These are phyloP conservation scores for Eledone cirrhosa DNA, from an alignment of 2,888 invertebrate species.

Conservation along the genomic window DNA sequence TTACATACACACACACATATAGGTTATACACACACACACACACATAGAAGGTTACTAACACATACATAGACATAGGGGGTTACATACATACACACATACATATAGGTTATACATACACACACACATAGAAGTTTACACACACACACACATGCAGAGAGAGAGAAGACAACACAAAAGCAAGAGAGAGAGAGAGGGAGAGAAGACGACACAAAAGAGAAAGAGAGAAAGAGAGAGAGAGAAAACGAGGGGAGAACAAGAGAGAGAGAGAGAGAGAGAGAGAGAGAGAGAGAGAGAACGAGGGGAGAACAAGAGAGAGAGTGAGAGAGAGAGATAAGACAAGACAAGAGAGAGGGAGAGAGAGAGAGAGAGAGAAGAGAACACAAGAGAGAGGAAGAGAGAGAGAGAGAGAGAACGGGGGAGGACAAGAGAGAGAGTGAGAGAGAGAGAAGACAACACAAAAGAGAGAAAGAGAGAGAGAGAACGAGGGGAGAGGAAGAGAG, in stretches of 20 bases:
- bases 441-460: neutral
- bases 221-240: neutral
- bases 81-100: too few relatives aligned
- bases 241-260: neutral
- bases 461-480: neutral
- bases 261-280: neutral
- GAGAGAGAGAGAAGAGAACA: neutral
- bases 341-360: neutral
- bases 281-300: neutral
- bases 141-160: too few relatives aligned
- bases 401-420: neutral
- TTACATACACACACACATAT: too few relatives aligned
- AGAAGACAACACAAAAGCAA: neutral
- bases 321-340: neutral
- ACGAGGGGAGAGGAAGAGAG: neutral
- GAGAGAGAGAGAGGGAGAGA: neutral
- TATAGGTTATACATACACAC: too few relatives aligned
- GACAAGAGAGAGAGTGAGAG: neutral
- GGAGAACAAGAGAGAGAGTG: neutral
- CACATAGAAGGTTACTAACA: too few relatives aligned
- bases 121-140: too few relatives aligned
- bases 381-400: neutral
- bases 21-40: too few relatives aligned
- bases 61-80: too few relatives aligned
- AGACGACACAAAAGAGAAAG: neutral